Evolutionary conservation across 2,888 invertebrate species (phyloP).

Genomic region (Eulithis testata): DNA sequence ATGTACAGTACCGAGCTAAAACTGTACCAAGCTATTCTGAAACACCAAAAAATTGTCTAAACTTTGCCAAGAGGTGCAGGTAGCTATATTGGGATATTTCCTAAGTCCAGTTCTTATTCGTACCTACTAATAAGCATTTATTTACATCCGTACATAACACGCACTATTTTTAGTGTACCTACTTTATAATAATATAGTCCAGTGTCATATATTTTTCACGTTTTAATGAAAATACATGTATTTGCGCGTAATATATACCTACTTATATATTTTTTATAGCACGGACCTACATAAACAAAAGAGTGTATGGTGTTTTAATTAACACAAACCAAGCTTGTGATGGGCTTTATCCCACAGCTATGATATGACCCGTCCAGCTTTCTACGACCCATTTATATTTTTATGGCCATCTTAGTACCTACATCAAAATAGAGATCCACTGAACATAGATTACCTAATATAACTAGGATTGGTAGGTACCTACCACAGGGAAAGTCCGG

Average conservation of each 20-base stretch:
- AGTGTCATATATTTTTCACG: neutral
- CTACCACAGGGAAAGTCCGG: no score
- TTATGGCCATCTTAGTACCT: slow-evolving; percentile 50
- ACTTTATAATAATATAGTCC: no score
- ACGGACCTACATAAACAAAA: slow-evolving; percentile 1
- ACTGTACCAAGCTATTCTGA: no score
- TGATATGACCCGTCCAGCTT: slow-evolving; percentile 40
- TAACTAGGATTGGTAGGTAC: neutral
- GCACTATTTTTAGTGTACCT: neutral
- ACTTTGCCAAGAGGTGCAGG: no score
- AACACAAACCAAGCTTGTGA: slow-evolving; percentile 49
- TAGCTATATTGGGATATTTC: no score
- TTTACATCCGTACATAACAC: neutral
- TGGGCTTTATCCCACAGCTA: slow-evolving; percentile 34
- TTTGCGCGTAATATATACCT: neutral
- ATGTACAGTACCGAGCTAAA: no score
- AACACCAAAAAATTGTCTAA: no score
- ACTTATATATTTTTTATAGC: slow-evolving; percentile 3
- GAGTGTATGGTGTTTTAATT: slow-evolving; percentile 50
- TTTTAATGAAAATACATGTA: slow-evolving; percentile 16
- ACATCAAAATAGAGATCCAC: slow-evolving; percentile 50
- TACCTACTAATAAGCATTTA: no score
- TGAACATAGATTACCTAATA: slow-evolving; percentile 32
- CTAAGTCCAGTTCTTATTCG: no score
- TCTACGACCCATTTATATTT: slow-evolving; percentile 57